A percentile compares a stretch with the other conserved stretches of the same genome.
Evolutionary conservation across 2,888 invertebrate species (phyloP).

Genomic region (Cheiracanthium punctorium): DNA sequence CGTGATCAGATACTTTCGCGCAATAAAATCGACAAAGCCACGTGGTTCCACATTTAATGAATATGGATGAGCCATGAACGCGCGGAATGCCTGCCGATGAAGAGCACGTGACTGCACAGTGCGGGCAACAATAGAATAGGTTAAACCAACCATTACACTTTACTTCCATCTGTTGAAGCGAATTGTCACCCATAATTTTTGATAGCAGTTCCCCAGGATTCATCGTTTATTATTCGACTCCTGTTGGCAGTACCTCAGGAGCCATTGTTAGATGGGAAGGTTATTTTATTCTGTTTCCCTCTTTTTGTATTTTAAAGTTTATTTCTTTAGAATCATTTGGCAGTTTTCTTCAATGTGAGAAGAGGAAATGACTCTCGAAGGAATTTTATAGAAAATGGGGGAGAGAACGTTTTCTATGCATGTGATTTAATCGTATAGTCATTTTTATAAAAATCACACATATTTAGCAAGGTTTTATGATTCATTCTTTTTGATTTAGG

Average conservation of each 20-base stretch:
- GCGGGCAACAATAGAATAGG: neutral
- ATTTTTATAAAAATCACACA: no score
- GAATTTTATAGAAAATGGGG: no score
- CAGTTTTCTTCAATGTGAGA: no score
- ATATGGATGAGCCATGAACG: neutral
- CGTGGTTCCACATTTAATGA: slow-evolving; percentile 1
- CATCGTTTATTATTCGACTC: neutral
- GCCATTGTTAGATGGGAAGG: neutral
- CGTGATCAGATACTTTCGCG: no score
- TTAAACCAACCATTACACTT: slow-evolving; percentile 14
- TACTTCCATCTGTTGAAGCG: slow-evolving; percentile 1
- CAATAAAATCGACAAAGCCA: neutral
- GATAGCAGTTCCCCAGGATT: neutral
- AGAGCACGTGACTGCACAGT: neutral
- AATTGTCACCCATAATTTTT: neutral
- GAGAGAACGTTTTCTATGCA: no score
- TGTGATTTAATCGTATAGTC: no score
- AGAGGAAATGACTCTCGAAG: no score
- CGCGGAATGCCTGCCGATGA: neutral
- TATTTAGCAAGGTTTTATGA: no score
- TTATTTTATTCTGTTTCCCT: neutral
- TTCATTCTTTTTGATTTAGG: no score
- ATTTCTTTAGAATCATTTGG: no score
- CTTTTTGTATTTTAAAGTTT: neutral
- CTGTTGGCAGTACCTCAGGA: neutral